Evolutionary conservation across 2,797 vertebrate genomes (phyloP).

Genomic region (Sarcoramphus papa): DNA sequence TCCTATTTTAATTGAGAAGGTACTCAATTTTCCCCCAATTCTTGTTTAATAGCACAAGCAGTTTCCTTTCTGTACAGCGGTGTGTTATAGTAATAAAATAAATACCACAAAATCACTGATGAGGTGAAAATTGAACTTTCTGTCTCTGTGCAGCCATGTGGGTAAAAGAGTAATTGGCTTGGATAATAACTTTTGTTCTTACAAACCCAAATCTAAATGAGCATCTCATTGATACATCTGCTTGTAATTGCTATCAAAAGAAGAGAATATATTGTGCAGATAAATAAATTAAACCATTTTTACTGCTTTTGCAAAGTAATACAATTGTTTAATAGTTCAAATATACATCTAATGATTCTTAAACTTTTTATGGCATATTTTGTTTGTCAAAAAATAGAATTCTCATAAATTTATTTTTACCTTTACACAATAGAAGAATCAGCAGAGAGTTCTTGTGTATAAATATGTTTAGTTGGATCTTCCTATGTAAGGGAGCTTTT

Average conservation of each 20-base stretch:
- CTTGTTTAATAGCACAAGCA: constrained; percentile 68
- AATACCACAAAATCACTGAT: constrained; percentile 75
- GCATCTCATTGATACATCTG: constrained; percentile 74
- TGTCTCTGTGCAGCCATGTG: constrained; percentile 77
- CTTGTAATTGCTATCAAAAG: constrained; percentile 74
- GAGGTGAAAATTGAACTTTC: constrained; percentile 77
- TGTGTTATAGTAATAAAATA: constrained; percentile 75
- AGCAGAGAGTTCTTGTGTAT: neutral
- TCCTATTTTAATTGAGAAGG: constrained; percentile 67
- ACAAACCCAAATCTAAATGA: constrained; percentile 74
- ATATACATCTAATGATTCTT: constrained; percentile 14
- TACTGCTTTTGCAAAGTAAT: constrained; percentile 38
- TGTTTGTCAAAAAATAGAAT: neutral
- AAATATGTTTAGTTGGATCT: neutral
- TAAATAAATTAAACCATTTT: constrained; percentile 36
- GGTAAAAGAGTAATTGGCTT: constrained; percentile 77
- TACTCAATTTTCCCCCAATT: constrained; percentile 46
- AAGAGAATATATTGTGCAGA: constrained; percentile 51
- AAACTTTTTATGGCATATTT: neutral
- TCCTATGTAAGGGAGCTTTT: neutral
- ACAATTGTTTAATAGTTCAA: constrained; percentile 30
- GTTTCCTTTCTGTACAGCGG: constrained; percentile 61
- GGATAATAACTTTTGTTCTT: constrained; percentile 78
- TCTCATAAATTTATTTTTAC: neutral
- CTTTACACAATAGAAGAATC: neutral